These are phyloP conservation scores for Ichneumoninae sp. DNA, from an alignment of 2,888 invertebrate genomes.

Conservation along the genomic window DNA sequence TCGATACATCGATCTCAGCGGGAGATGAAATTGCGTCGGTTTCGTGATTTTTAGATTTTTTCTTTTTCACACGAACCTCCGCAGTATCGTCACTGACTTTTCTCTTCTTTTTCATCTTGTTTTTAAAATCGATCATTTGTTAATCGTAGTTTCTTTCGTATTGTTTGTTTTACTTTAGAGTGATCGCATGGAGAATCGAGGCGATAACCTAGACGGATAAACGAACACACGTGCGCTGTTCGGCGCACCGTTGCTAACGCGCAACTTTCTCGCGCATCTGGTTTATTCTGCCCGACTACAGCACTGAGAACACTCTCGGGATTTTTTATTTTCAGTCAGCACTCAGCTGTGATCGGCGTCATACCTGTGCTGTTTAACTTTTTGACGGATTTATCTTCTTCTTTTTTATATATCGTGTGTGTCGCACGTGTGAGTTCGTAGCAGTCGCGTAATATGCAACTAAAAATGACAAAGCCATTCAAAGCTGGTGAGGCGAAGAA, in stretches of 20 bases:
- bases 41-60: conserved; percentile 37
- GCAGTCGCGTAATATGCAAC: conserved; percentile 74
- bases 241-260: background rate
- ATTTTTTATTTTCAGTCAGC: conserved; percentile 24
- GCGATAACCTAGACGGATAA: conserved; percentile 54
- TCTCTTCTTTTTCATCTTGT: conserved; percentile 62
- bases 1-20: background rate
- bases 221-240: conserved; percentile 56
- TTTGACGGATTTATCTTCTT: conserved; percentile 45
- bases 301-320: background rate
- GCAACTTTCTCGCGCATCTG: conserved; percentile 23
- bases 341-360: conserved; percentile 28
- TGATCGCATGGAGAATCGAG: conserved; percentile 6
- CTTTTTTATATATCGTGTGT: conserved; percentile 9
- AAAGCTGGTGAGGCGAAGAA: conserved; percentile 82
- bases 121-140: conserved; percentile 19
- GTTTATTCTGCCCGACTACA: background rate
- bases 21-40: background rate
- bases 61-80: conserved; percentile 38
- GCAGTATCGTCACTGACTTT: conserved; percentile 42
- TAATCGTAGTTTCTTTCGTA: conserved; percentile 5
- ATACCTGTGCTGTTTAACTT: conserved; percentile 36
- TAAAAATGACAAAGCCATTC: conserved; percentile 80
- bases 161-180: background rate
- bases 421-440: conserved; percentile 56